These are phyloP conservation scores for Paraplagusia blochii DNA, from an alignment of 2,113 vertebrate species.

Conservation along the genomic window DNA sequence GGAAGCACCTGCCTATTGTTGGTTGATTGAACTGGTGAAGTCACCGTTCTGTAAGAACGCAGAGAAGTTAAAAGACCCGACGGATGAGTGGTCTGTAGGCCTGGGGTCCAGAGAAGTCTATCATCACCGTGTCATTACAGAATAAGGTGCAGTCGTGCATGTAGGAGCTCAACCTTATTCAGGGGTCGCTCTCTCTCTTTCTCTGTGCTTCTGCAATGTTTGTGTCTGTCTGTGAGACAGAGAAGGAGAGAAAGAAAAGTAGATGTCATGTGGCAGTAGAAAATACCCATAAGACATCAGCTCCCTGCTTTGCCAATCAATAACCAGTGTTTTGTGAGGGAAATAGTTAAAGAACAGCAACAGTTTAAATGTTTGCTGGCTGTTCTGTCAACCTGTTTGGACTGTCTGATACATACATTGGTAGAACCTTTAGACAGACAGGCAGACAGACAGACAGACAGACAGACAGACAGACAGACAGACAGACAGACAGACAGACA, in stretches of 20 bases:
- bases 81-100: conserved; percentile 45
- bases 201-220: neutral
- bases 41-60: conserved; percentile 74
- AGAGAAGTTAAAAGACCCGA: conserved; percentile 54
- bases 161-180: conserved; percentile 44
- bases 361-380: too few relatives aligned
- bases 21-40: conserved; percentile 67
- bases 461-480: too few relatives aligned
- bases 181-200: conserved; percentile 6
- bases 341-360: neutral
- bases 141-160: conserved; percentile 41
- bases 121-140: conserved; percentile 71
- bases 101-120: conserved; percentile 64
- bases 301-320: conserved; percentile 14
- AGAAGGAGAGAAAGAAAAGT: conserved; percentile 19
- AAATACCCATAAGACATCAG: conserved; percentile 5
- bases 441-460: too few relatives aligned
- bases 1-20: conserved; percentile 63
- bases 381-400: too few relatives aligned
- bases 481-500: too few relatives aligned
- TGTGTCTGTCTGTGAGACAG: neutral
- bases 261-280: conserved; percentile 12
- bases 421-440: too few relatives aligned
- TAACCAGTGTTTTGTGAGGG: neutral
- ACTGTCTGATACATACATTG: too few relatives aligned